Evolutionary conservation across 2,888 invertebrate genomes (phyloP), one percentile per base, ranked within the genome.

Genomic region (Polydrusus cervinus): DNA sequence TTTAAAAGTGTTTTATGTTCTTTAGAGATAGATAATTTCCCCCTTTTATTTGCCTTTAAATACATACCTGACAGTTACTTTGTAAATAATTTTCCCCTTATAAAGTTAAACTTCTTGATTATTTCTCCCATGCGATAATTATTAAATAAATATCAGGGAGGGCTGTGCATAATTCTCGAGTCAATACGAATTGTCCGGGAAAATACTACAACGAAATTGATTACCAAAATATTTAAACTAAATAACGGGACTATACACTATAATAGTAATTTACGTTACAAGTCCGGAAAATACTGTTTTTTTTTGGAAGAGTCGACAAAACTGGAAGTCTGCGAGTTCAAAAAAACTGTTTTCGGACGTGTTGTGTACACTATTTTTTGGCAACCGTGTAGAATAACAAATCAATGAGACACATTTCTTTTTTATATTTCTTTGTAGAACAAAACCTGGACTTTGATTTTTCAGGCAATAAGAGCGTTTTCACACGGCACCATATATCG

Each of bases 111-210:
- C 61, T 30, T 57, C 38, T 62, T 62, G 62, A 62, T 62, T 62
- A 62, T 43, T 62, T 62, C 45, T 62, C 62, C 13, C 62, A 45
- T 62, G 62, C 45, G 62, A 62, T 62, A 62, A 62, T 62, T 45
- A 45, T 45, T 43, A 45, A 62, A 62, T 62, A 62, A 62, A 62
- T 62, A 62, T 20, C 7, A 62, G 62, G 62, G 62, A 53, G 43
- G 38, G 53, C 30, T 14, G 43, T 67, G 67, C 67, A 67, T 67
- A 67, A 67, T 67, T 55, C 55, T 55, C 8, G 20, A 55, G 43
- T 43, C 55, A 67, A 67, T 43, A 67, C n/a, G 43, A 53, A 55
- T 34, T 53, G 55, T 55, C 53, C 55, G 55, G 55, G 43, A 67
- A 67, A 66, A 67, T 30, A 18, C 38, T 51, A 66, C 51, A 66